phyloP scores from a whole-genome alignment of 2,888 invertebrate genomes.

The Meloe dianella region DNA sequence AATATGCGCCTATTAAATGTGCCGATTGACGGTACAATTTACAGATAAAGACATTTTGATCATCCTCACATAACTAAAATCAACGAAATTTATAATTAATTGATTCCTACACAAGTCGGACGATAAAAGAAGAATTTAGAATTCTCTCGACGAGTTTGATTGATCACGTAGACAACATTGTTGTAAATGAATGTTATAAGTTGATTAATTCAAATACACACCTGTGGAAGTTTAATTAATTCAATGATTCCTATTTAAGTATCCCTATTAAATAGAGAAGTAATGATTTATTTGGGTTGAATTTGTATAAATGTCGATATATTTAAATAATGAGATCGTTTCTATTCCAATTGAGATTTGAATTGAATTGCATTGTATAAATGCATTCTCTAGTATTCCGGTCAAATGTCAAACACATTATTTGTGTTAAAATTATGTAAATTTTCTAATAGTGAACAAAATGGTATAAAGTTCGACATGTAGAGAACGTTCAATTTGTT shows the following conservation, averaged over 20 bases:
- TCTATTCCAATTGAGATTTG: neutral
- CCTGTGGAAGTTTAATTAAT: slow-evolving; percentile 22
- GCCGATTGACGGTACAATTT: neutral
- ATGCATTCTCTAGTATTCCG: neutral
- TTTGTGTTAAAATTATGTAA: neutral
- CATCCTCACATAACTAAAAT: neutral
- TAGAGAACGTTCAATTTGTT: neutral
- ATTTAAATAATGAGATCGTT: neutral
- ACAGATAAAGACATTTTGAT: neutral
- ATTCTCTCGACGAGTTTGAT: slow-evolving; percentile 13
- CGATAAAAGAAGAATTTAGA: neutral
- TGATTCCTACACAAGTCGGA: neutral
- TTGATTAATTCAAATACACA: slow-evolving; percentile 24
- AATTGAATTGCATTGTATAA: neutral
- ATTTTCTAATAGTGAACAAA: neutral
- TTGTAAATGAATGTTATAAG: slow-evolving; percentile 16
- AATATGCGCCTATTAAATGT: neutral
- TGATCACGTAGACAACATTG: slow-evolving; percentile 19
- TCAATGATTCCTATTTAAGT: slow-evolving; percentile 16
- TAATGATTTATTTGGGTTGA: neutral
- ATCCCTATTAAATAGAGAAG: neutral
- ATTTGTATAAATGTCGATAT: slow-evolving; percentile 1
- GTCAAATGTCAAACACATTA: neutral
- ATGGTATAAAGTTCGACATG: neutral
- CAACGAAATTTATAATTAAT: neutral